These are phyloP conservation scores for Cecropterus lyciades DNA, from an alignment of 1,140 invertebrate species.

Conservation along the genomic window DNA sequence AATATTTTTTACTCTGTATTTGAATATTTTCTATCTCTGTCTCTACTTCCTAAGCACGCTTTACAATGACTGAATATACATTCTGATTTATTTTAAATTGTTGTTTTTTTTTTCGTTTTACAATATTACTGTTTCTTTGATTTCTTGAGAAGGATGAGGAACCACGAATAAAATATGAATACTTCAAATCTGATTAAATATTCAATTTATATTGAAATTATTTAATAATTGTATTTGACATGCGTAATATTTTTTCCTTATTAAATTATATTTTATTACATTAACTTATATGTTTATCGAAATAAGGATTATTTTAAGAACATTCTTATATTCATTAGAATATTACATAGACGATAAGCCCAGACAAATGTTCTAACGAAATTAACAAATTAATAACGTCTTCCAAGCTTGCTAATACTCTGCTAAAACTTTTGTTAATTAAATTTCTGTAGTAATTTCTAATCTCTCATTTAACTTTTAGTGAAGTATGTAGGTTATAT, in stretches of 20 bases:
- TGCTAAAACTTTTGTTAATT: conserved; percentile 14
- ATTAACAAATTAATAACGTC: not conserved
- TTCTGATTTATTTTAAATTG: not conserved
- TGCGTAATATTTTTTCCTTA: too few relatives aligned
- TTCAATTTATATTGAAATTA: too few relatives aligned
- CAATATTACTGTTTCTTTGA: too few relatives aligned
- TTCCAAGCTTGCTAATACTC: conserved; percentile 7
- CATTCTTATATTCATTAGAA: too few relatives aligned
- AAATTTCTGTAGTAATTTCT: conserved; percentile 4
- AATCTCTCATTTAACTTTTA: conserved; percentile 4
- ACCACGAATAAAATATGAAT: too few relatives aligned
- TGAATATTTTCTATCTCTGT: not conserved
- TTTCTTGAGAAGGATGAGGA: too few relatives aligned
- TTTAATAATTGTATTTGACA: too few relatives aligned
- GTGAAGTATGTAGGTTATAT: not conserved
- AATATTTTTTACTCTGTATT: not conserved
- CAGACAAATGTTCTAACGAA: not conserved
- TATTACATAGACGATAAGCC: too few relatives aligned
- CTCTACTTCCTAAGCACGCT: not conserved
- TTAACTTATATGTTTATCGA: too few relatives aligned
- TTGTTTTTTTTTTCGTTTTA: not conserved
- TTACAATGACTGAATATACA: not conserved
- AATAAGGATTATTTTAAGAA: too few relatives aligned
- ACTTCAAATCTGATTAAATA: too few relatives aligned
- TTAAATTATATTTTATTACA: too few relatives aligned